Base-by-base conservation (phyloP, 2,888 invertebrate genomes). In the Atethmia centrago region DNA sequence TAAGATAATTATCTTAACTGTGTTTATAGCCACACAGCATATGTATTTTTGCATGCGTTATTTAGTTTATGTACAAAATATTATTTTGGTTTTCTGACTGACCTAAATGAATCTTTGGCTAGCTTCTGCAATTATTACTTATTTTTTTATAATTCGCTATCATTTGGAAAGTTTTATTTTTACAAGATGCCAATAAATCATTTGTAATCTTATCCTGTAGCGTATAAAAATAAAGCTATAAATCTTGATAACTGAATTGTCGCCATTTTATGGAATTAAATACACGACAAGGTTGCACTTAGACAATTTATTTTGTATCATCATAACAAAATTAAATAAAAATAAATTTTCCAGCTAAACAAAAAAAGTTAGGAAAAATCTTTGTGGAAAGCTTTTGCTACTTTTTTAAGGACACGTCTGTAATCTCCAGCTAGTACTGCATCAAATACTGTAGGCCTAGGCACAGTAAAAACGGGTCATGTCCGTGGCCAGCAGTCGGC, bases 391-490 rank as follows among this genome's bases (percentile, higher is more conserved):
- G 9, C 8, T 40, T 88, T 82, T 70, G 69, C 62, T 61, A 58
- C 36, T 21, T 40, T 63, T 76, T 70, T 69, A 80, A 78, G 71
- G 68, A 53, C 25, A 71, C 66, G 73, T 79, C 77, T 67, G 73
- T 80, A 77, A 75, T 84, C 80, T 67, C 56, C 19, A 61, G 58
- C 28, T 28, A 56, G 62, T 84, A 84, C 78, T 84, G 85, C 75
- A 79, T 83, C 72, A 66, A 71, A 68, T 36, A 78, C 81, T 80
- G 76, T 84, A 82, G 88, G 84, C 88, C 75, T 84, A 82, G 88
- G 84, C 88, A 85, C 87, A 88, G 93, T 92, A 94, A 95, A 96
- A 96, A 93, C 94, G 87, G 95, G 96, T 94, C 95, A 94, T 90
- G 92, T 93, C 92, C 92, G 88, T 88, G 91, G 89, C 88, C 90